Evolutionary conservation across 2,113 vertebrate genomes (phyloP).

Genomic region (Eolophus roseicapilla): DNA sequence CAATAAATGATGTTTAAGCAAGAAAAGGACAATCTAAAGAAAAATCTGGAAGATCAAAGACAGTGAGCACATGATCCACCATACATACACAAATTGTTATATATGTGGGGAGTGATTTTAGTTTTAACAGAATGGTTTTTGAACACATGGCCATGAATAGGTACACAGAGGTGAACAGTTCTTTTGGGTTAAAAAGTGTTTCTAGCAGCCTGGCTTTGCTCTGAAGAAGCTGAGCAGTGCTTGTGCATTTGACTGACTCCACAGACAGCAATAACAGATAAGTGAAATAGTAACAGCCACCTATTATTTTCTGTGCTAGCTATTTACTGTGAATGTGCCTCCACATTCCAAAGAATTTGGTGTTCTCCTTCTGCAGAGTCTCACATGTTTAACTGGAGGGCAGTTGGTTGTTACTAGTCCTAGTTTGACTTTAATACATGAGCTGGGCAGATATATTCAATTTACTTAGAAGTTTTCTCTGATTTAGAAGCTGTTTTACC

Average conservation of each 20-base stretch:
- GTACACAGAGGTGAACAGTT: neutral
- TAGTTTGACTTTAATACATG: neutral
- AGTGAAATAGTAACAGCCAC: neutral
- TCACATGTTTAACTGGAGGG: neutral
- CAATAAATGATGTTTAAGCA: neutral
- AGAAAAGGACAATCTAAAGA: neutral
- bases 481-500: neutral
- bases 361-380: neutral
- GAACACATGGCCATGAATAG: neutral
- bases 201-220: neutral
- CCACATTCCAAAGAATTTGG: neutral
- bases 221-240: neutral
- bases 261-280: neutral
- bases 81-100: accelerated
- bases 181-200: neutral
- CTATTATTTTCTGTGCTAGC: neutral
- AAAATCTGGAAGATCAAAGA: neutral
- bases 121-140: neutral
- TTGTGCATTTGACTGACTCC: neutral
- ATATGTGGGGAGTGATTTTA: neutral
- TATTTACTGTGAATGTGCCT: neutral
- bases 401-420: neutral
- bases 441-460: neutral
- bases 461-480: neutral
- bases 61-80: neutral